Evolutionary conservation across 2,797 vertebrate species (phyloP), one percentile per base, ranked within the genome.

Genomic region (Ctenopoma multispine): DNA sequence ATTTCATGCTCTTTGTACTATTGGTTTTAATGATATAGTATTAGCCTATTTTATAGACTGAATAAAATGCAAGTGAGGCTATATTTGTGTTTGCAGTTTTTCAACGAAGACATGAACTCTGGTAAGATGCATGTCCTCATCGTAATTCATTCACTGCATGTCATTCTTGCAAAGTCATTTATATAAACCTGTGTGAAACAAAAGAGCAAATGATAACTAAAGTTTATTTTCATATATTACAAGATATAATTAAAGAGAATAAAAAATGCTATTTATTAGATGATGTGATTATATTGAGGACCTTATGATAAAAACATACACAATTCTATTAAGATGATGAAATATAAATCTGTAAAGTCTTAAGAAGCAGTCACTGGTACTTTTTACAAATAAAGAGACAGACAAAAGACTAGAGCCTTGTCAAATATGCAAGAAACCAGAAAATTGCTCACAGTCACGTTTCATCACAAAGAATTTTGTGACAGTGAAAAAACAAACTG

Each of bases 1-100:
- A 92, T 94, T 92, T 93, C 89, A 93, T 91, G 90, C 89, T 92
- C 86, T 94, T 94, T 93, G 90, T 94, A 94, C 90, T 84, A 91
- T 86, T 93, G 82, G 87, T 93, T 93, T 92, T 89, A 91, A 89
- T 87, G 81, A 91, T 69, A 85, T 89, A 86, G 83, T 77, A 85
- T 82, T 92, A 90, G 89, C 87, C 86, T 92, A 92, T 94, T 94
- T 94, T 94, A 81, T 93, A 93, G 93, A 94, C 81, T 81, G 86
- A 93, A 92, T 93, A 91, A 93, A 94, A 92, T 79, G 81, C 76
- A 90, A 68, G 72, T 77, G 80, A 87, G 78, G 85, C 78, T 84
- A 77, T 73, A 38, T 55, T 31, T 24, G 21, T 77, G 50, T 73
- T 12, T 69, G 59, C 53, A 57, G 15, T 63, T 48, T 67, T 63